Evolutionary conservation across 2,888 invertebrate species (phyloP), one percentile per base, ranked within the genome.

Genomic region (Chrysomela aeneicollis): DNA sequence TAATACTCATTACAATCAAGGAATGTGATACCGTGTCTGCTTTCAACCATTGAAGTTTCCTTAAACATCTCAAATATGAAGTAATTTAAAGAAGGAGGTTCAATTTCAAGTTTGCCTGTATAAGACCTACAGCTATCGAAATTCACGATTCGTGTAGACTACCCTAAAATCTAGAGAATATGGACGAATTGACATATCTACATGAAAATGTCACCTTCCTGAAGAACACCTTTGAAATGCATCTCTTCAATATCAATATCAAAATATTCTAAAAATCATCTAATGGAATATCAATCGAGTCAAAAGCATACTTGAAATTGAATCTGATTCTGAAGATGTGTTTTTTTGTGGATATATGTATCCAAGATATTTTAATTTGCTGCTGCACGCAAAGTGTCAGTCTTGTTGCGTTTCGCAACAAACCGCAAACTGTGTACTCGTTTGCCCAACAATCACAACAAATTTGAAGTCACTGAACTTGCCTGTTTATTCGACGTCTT

Each of bases 391-490:
- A 69, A 68, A 64, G 67, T 66, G 68, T 75, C 76, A 76, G 75
- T 76, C 75, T 76, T 77, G 72, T 71, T 71, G 72, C 71, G 72
- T 69, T 72, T 74, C 67, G 52, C 30, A 22, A 46, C 35, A 53
- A 60, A 32, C 42, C 62, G 59, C 67, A 68, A 73, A 69, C 72
- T 74, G 74, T 74, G 74, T 75, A 76, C 73, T 71, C 66, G 58
- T 59, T 66, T 51, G 42, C 30, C 67, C 67, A 70, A 60, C 51
- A 63, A 73, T 75, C 76, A 76, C 75, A 75, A 59, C 65, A 76
- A 73, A 73, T 76, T 72, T 61, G 69, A 69, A 71, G 70, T 67
- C 73, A 72, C 71, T 72, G 66, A 64, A 75, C 74, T 72, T 71
- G 74, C 75, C 75, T 77, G 42, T 67, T 63, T 49, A 64, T 66